Percentiles rank a stretch among this genome's conserved stretches.
Evolutionary conservation across 2,113 vertebrate genomes (phyloP).

Genomic region (Loxodonta africana): DNA sequence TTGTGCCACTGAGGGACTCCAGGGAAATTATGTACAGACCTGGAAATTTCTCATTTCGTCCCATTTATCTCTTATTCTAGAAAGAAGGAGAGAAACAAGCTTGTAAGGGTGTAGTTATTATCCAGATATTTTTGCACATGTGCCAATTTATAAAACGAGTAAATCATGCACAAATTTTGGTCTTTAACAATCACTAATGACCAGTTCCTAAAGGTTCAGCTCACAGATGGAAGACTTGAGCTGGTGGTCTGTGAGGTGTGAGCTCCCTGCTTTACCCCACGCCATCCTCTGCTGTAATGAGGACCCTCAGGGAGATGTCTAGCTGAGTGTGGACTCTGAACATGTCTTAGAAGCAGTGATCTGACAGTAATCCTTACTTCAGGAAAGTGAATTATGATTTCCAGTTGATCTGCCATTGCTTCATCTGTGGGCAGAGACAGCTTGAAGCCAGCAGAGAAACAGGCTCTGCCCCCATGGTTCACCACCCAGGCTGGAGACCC

Average conservation of each 20-base stretch:
- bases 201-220: background rate
- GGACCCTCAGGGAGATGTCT: too few relatives aligned
- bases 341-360: background rate
- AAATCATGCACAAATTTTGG: background rate
- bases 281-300: background rate
- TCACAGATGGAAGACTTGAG: background rate
- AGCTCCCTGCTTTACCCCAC: background rate
- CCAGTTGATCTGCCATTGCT: background rate
- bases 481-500: background rate
- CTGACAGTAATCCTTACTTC: background rate
- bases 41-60: background rate
- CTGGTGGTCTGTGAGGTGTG: background rate
- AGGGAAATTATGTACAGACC: background rate
- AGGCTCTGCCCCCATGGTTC: background rate
- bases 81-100: background rate
- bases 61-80: background rate
- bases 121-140: background rate
- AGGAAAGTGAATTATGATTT: background rate
- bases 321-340: background rate
- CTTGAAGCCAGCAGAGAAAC: background rate
- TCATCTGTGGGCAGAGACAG: background rate
- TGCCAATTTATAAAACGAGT: background rate
- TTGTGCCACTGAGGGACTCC: background rate
- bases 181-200: background rate
- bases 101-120: too few relatives aligned